Percentiles rank a stretch among this genome's conserved stretches.
Evolutionary conservation across 2,888 invertebrate species (phyloP).

Genomic region (Lathronympha strigana): DNA sequence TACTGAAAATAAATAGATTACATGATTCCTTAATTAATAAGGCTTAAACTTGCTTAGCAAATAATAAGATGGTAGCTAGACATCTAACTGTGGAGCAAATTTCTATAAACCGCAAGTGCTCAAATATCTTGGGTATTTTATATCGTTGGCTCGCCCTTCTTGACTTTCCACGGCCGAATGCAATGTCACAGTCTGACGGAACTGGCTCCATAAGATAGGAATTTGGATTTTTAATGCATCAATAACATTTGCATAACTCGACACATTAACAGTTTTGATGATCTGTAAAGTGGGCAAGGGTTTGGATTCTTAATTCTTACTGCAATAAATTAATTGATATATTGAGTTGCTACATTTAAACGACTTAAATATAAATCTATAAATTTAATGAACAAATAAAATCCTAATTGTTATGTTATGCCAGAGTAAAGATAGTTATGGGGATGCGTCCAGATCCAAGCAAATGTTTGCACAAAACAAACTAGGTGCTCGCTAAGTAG

Average conservation of each 20-base stretch:
- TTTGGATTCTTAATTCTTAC: background rate
- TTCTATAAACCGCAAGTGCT: constrained; percentile 49
- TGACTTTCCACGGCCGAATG: constrained; percentile 34
- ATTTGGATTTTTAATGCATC: constrained; percentile 19
- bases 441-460: no score
- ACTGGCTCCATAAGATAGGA: constrained; percentile 19
- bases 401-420: no score
- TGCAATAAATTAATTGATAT: background rate
- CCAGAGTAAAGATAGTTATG: no score
- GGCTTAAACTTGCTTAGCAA: background rate
- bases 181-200: constrained; percentile 6
- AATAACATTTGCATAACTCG: constrained; percentile 26
- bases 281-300: background rate
- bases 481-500: no score
- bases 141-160: constrained; percentile 34
- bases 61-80: constrained; percentile 6
- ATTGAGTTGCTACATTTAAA: constrained; percentile 6
- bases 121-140: constrained; percentile 46
- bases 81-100: constrained; percentile 44
- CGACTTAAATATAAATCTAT: background rate
- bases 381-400: background rate
- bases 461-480: no score
- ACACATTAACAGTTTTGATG: constrained; percentile 13
- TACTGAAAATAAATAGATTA: background rate
- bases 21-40: background rate